Conservation (phyloP, 2,113 vertebrate genomes). For the Acanthochromis polyacanthus region DNA sequence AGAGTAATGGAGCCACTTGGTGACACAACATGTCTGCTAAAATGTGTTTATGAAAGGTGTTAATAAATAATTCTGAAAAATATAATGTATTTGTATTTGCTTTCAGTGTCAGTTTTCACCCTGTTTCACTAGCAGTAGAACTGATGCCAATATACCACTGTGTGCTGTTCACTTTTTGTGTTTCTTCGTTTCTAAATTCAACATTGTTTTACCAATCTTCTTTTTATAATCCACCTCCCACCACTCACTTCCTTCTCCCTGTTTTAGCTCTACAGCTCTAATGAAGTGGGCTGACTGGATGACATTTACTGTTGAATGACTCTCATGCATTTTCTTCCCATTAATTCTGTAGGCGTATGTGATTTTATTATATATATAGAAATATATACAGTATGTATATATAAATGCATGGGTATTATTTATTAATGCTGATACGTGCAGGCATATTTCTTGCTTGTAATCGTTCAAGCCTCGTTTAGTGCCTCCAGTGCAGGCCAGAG, state of each 20-base stretch:
- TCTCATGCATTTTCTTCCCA: slow-evolving; percentile 33
- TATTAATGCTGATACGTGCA: slow-evolving; percentile 5
- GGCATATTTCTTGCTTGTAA: slow-evolving; percentile 21
- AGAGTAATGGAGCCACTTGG: not conserved
- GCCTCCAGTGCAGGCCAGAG: slow-evolving; percentile 47
- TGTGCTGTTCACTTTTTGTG: not conserved
- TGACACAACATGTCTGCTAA: slow-evolving; percentile 11
- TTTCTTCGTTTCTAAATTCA: slow-evolving; percentile 17
- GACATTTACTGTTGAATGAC: slow-evolving; percentile 62
- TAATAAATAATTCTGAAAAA: slow-evolving; percentile 10
- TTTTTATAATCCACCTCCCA: slow-evolving; percentile 6
- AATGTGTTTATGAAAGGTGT: not conserved
- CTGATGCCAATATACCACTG: not conserved
- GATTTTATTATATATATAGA: not conserved
- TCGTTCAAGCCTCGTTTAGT: not conserved
- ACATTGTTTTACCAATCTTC: slow-evolving; percentile 36
- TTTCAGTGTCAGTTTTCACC: not conserved
- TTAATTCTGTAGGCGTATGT: slow-evolving; percentile 26
- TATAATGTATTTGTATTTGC: no score
- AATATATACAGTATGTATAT: not conserved
- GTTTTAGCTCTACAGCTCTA: slow-evolving; percentile 34
- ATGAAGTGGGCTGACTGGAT: slow-evolving; percentile 54
- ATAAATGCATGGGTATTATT: not conserved
- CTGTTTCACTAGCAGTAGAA: not conserved
- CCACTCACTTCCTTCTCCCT: not conserved